Evolutionary conservation across 2,113 vertebrate species (phyloP), one percentile per base, ranked within the genome.

Genomic region (Trichomycterus rosablanca): DNA sequence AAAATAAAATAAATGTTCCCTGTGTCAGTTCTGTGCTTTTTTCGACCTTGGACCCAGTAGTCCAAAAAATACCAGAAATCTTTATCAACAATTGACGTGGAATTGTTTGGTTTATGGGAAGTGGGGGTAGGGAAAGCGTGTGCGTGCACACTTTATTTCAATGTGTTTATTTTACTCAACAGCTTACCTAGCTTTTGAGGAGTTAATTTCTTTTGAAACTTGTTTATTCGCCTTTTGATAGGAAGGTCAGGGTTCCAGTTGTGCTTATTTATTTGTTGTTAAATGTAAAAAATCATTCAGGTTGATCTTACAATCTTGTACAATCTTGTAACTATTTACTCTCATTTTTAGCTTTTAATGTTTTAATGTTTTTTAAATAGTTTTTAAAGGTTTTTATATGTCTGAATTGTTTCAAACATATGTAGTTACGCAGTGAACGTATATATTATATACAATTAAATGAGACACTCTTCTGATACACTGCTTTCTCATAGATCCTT

Each of bases 71-170:
- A n/a, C 12, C 9, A 18, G n/a, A 45, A 16, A 5, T 2, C 20
- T 50, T 50, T 50, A 50, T 50, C 45, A 50, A 28, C 46, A 28
- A 28, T 11, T 45, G 49, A 30, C 19, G 2, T 26, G 39, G 4
- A 19, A 18, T 45, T 32, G 19, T 14, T 32, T 53, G 60, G 42
- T 34, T 63, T 63, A 54, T 32, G 39, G 60, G 60, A 63, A 63
- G 2, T 54, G 40, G 23, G 23, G 32, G 7, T 15, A 26, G 24
- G 24, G 55, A 7, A n/a, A 30, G n/a, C 12, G 35, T 6, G 9
- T 23, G 34, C 10, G 14, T 51, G 15, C 4, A 14, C 16, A 1
- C 35, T 50, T 32, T 15, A 7, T 40, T 37, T 55, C 18, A 8
- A 2, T 34, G 18, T 46, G 16, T 59, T 56, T 56, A 16, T 42